These are phyloP conservation scores for Mareca penelope DNA, from an alignment of 2,797 vertebrate genomes.

Conservation along the genomic window DNA sequence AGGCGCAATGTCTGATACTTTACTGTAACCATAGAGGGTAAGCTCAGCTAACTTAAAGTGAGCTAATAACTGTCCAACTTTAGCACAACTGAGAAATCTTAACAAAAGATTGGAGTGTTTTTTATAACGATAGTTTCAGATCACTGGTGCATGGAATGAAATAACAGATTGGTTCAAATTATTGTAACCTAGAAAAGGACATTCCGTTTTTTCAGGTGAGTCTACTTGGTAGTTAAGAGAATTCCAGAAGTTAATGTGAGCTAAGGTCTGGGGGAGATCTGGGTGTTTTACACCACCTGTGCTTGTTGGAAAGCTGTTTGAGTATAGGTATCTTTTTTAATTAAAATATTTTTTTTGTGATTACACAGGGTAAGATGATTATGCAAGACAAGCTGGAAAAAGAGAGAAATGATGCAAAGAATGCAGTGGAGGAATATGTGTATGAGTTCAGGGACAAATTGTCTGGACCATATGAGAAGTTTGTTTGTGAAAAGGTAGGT, in stretches of 20 bases:
- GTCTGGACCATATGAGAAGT: constrained; percentile 81
- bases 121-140: not conserved
- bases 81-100: not conserved
- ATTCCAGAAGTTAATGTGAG: not conserved
- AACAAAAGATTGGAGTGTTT: not conserved
- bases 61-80: not conserved
- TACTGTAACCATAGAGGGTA: not conserved
- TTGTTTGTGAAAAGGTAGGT: constrained; percentile 80
- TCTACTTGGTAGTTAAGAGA: not conserved
- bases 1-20: not conserved
- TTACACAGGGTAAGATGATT: constrained; percentile 83
- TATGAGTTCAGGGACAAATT: constrained; percentile 85
- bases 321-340: not conserved
- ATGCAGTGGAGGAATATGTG: constrained; percentile 85
- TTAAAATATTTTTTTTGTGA: not conserved
- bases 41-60: not conserved
- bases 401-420: constrained; percentile 85
- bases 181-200: not conserved
- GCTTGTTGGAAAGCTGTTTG: not conserved
- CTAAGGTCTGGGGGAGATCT: not conserved
- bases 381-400: constrained; percentile 86
- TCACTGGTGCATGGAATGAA: not conserved
- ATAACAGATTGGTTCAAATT: not conserved
- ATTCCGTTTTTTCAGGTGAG: not conserved
- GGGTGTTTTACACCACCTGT: not conserved